These are phyloP conservation scores for Acrocephalus kingi DNA, from an alignment of 2,113 vertebrate species.

Conservation along the genomic window DNA sequence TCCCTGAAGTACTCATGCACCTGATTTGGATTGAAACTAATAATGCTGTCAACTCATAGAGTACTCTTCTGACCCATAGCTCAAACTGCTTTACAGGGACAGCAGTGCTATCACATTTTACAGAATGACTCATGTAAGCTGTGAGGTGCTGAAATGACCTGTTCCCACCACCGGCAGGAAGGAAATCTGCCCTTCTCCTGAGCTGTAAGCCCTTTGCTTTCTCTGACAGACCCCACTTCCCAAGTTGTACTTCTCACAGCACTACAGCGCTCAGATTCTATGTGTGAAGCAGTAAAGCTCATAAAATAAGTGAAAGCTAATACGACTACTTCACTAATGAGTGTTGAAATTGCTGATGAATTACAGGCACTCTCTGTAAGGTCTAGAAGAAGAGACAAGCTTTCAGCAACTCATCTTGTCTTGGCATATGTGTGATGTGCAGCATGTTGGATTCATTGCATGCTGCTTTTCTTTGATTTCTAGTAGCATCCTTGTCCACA, in stretches of 20 bases:
- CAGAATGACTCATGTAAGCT: not conserved
- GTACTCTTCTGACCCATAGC: not conserved
- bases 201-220: not conserved
- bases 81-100: not conserved
- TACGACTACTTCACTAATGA: not conserved
- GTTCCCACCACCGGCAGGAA: not conserved
- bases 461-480: not conserved
- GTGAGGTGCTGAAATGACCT: not conserved
- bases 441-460: not conserved
- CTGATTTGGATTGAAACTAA: not conserved
- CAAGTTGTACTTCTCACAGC: not conserved
- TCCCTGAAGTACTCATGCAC: not conserved
- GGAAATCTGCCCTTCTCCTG: not conserved
- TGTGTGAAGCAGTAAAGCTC: not conserved
- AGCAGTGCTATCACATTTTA: not conserved
- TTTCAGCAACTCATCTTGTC: not conserved
- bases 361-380: not conserved
- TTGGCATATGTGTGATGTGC: not conserved
- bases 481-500: not conserved
- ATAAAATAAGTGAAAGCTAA: not conserved
- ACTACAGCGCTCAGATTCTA: rapidly evolving
- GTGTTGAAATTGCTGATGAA: not conserved
- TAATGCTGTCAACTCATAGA: not conserved
- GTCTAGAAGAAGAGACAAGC: not conserved
- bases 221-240: not conserved